Base-by-base conservation (phyloP, 2,888 invertebrate genomes). In the Eristalis arbustorum region DNA sequence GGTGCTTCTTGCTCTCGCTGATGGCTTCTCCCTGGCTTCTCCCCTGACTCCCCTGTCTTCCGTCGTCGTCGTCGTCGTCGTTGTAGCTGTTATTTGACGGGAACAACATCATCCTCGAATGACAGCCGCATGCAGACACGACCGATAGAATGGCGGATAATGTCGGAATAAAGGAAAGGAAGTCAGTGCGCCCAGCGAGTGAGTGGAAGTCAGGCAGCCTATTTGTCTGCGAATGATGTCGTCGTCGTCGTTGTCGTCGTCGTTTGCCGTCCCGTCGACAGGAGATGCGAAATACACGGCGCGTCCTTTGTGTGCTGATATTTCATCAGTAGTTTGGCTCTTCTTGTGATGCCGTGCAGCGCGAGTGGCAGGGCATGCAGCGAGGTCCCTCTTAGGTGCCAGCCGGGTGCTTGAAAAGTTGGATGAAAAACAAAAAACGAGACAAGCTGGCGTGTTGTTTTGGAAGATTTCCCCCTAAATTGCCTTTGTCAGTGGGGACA, bases 91-190 rank as follows among this genome's bases (percentile, higher is more conserved):
- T 64, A 40, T 67, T 78, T 31, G 66, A 23, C 28, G 57, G n/a
- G 28, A 72, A 79, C 67, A 82, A 72, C 75, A 75, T 83, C 87
- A 79, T 83, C 72, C 59, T 75, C 88, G 89, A 89, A 89, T 82
- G 82, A 81, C 83, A 88, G 42, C 74, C 83, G 59, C 74, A 84
- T 82, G 85, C 89, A 90, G 89, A 89, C 89, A 89, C 89, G 31
- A 31, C 90, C 49, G 49, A 49, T 49, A 2, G 49, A 18, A 89
- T 90, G 90, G 88, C 88, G 89, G 84, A 85, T 81, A 73, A 74
- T 68, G 67, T n/a, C 56, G 25, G 22, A 68, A 37, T 49, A 22
- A 25, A 8, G 62, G 56, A 67, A 34, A 72, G 66, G 11, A 61
- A 64, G 49, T 42, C 49, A 18, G 49, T 18, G 8, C 8, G 31